A percentile compares a stretch with the other conserved stretches of the same genome.
These are phyloP conservation scores for Sinocyclocheilus grahami DNA, from an alignment of 2,113 vertebrate genomes.

Conservation along the genomic window DNA sequence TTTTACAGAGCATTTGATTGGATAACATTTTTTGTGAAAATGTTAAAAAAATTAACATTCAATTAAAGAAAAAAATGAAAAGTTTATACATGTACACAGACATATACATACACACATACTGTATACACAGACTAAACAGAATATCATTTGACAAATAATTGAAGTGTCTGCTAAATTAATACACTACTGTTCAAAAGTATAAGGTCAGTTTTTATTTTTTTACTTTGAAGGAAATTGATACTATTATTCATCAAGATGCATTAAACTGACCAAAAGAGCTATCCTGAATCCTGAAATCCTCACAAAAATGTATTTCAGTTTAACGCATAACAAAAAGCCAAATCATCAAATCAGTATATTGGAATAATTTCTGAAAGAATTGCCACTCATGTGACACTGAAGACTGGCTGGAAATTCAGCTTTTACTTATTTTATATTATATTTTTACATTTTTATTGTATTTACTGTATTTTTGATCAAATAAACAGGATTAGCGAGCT, in stretches of 20 bases:
- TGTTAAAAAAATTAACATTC: too few relatives aligned
- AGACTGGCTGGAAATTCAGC: too few relatives aligned
- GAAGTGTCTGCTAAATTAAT: not conserved
- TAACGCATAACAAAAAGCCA: not conserved
- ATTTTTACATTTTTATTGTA: not conserved
- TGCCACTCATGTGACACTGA: too few relatives aligned
- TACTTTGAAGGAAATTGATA: not conserved
- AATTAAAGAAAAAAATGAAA: too few relatives aligned
- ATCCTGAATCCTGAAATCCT: not conserved
- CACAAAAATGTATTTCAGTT: not conserved
- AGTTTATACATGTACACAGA: too few relatives aligned
- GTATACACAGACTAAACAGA: not conserved
- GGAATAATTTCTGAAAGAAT: too few relatives aligned
- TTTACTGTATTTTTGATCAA: not conserved
- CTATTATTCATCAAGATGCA: not conserved
- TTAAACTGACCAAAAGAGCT: not conserved
- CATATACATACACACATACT: too few relatives aligned
- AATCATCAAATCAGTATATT: too few relatives aligned
- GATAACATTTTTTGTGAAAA: not conserved
- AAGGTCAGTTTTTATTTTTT: not conserved
- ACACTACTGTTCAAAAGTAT: not conserved
- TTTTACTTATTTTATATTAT: too few relatives aligned
- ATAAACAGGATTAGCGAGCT: not conserved
- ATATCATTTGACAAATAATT: not conserved
- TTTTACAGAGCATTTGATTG: not conserved